Conservation (phyloP, 2,113 vertebrate genomes). For the Calyptommatus sinebrachiatus region DNA sequence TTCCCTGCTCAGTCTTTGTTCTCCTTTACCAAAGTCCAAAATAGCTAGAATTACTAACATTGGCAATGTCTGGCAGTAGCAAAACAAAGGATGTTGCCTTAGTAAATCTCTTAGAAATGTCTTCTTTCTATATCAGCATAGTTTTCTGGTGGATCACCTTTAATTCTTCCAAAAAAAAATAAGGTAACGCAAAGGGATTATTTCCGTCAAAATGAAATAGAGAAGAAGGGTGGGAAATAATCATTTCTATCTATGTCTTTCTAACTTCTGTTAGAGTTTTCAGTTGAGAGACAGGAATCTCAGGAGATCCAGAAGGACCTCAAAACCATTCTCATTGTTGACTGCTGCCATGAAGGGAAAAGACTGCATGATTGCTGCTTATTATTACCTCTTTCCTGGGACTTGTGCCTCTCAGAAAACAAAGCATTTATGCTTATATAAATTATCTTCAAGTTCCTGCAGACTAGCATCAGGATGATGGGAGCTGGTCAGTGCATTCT, state of each 20-base stretch:
- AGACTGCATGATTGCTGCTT: constrained; percentile 2
- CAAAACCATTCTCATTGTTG: not conserved
- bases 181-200: not conserved
- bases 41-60: too few relatives aligned
- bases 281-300: not conserved
- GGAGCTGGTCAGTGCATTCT: not conserved
- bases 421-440: constrained; percentile 1
- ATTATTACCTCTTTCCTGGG: constrained; percentile 4
- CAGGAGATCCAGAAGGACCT: not conserved
- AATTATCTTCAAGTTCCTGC: constrained; percentile 10
- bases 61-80: not conserved
- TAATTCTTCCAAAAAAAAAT: not conserved
- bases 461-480: not conserved
- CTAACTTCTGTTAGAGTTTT: not conserved
- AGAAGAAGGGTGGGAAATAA: not conserved
- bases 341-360: not conserved
- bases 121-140: not conserved
- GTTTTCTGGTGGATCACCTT: not conserved
- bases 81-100: not conserved
- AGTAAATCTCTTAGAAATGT: not conserved
- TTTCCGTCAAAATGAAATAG: not conserved
- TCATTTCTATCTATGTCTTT: not conserved
- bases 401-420: constrained; percentile 7
- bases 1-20: too few relatives aligned
- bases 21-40: too few relatives aligned